phyloP scores from a whole-genome alignment of 2,888 invertebrate genomes.

The Xestia sexstrigata region DNA sequence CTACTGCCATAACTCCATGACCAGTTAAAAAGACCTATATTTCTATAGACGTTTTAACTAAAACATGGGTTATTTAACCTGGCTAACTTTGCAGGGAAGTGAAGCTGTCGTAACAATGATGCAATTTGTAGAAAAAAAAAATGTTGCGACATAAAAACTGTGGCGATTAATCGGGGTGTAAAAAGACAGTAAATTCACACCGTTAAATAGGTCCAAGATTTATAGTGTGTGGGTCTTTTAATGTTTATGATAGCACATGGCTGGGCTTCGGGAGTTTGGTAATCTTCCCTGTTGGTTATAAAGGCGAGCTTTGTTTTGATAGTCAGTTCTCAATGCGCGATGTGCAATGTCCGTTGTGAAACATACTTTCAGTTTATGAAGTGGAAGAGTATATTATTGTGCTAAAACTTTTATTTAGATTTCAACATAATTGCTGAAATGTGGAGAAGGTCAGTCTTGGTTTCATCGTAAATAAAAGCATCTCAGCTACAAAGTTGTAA shows the following conservation, averaged over 20 bases:
- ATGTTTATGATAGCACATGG: slow-evolving; percentile 52
- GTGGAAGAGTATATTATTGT: too few species aligned
- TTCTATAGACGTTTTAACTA: background rate
- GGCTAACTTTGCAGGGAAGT: slow-evolving; percentile 55
- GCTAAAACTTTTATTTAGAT: background rate
- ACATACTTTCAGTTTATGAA: background rate
- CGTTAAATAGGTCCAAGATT: slow-evolving; percentile 46
- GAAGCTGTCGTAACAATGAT: slow-evolving; percentile 69
- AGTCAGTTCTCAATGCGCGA: background rate
- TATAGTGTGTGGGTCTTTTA: slow-evolving; percentile 57
- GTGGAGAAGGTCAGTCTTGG: background rate
- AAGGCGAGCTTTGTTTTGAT: slow-evolving; percentile 37
- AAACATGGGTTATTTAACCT: slow-evolving; percentile 26
- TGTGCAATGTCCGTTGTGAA: slow-evolving; percentile 34
- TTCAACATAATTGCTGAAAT: background rate
- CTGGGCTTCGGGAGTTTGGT: slow-evolving; percentile 18
- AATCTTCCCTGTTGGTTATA: slow-evolving; percentile 22
- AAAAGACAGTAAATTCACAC: slow-evolving; percentile 63
- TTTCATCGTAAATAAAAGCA: background rate
- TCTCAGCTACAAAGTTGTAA: background rate
- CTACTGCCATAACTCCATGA: slow-evolving; percentile 64
- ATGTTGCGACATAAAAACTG: slow-evolving; percentile 52
- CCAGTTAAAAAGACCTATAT: slow-evolving; percentile 23
- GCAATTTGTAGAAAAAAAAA: slow-evolving; percentile 64
- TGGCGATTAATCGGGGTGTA: slow-evolving; percentile 61